Percentiles rank a stretch among this genome's conserved stretches.
These are phyloP conservation scores for Lepetodrilus schrolli DNA, from an alignment of 2,888 invertebrate species.

Conservation along the genomic window DNA sequence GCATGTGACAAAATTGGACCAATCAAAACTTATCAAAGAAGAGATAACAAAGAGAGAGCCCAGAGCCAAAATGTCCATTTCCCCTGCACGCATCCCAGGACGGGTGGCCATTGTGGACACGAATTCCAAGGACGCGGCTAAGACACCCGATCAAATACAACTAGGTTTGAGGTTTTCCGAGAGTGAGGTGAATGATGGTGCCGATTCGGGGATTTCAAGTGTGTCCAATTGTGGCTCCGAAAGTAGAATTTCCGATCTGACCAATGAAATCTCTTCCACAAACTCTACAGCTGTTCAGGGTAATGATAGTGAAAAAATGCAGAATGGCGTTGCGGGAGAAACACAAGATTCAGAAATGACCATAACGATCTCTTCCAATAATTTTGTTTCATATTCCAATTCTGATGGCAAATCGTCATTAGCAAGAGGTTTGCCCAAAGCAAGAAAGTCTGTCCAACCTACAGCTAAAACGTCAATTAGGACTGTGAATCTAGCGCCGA, in stretches of 20 bases:
- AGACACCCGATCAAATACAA: not conserved
- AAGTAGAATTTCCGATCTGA: not conserved
- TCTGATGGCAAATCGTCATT: not conserved
- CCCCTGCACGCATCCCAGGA: not conserved
- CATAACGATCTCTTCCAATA: not conserved
- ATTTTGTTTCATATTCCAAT: not conserved
- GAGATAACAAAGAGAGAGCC: conserved; percentile 3
- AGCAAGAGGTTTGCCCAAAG: conserved; percentile 27
- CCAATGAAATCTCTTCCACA: not conserved
- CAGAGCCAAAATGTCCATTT: conserved; percentile 5
- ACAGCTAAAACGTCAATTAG: conserved; percentile 37
- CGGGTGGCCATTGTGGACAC: not conserved
- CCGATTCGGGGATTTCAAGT: conserved; percentile 7
- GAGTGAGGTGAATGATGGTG: not conserved
- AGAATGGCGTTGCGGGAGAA: not conserved
- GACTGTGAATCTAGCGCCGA: conserved; percentile 49
- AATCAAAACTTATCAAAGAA: not conserved
- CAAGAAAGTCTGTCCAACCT: conserved; percentile 38
- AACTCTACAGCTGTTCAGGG: not conserved
- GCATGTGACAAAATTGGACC: not conserved
- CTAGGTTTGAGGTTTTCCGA: not conserved
- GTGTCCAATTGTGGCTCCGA: not conserved
- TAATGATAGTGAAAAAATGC: not conserved
- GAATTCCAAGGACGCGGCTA: not conserved
- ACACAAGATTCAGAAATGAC: not conserved